These are phyloP conservation scores for Gari tellinella DNA, from an alignment of 2,888 invertebrate genomes.

Conservation along the genomic window DNA sequence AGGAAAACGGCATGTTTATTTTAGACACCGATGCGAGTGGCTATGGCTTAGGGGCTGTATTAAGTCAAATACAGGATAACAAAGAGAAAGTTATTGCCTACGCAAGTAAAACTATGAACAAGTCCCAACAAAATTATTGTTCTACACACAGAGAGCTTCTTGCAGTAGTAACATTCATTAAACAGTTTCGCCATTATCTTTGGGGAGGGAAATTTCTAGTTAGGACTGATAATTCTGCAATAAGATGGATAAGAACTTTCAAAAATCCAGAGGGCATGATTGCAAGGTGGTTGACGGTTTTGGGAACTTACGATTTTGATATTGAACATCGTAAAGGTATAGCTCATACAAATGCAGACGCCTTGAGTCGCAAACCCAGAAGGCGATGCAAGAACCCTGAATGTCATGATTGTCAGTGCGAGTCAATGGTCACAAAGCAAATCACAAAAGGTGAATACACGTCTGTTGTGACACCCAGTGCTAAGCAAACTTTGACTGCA, in stretches of 20 bases:
- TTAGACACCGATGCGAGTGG: conserved; percentile 64
- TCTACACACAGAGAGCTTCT: conserved; percentile 49
- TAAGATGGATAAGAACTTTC: too few species aligned
- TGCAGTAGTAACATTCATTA: conserved; percentile 55
- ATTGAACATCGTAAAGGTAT: conserved; percentile 22
- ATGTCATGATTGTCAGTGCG: conserved; percentile 18
- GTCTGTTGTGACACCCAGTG: too few species aligned
- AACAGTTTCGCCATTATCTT: conserved; percentile 61
- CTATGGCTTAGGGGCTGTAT: conserved; percentile 56
- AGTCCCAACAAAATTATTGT: too few species aligned
- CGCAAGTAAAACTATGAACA: too few species aligned
- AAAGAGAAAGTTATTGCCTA: too few species aligned
- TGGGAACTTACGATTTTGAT: conserved; percentile 34
- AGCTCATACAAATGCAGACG: conserved; percentile 15
- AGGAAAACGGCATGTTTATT: conserved; percentile 39
- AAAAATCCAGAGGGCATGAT: too few species aligned
- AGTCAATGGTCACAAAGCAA: too few species aligned
- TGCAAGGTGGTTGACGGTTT: conserved; percentile 21
- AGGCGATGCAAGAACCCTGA: conserved; percentile 20
- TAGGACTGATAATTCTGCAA: conserved; percentile 63
- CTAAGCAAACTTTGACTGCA: too few species aligned
- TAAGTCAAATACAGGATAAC: conserved; percentile 56
- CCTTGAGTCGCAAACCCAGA: conserved; percentile 4
- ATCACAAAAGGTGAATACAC: too few species aligned
- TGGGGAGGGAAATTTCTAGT: conserved; percentile 53